A percentile compares a stretch with the other conserved stretches of the same genome.
phyloP scores from a whole-genome alignment of 2,888 invertebrate species.

The Cryptocephalus moraei region DNA sequence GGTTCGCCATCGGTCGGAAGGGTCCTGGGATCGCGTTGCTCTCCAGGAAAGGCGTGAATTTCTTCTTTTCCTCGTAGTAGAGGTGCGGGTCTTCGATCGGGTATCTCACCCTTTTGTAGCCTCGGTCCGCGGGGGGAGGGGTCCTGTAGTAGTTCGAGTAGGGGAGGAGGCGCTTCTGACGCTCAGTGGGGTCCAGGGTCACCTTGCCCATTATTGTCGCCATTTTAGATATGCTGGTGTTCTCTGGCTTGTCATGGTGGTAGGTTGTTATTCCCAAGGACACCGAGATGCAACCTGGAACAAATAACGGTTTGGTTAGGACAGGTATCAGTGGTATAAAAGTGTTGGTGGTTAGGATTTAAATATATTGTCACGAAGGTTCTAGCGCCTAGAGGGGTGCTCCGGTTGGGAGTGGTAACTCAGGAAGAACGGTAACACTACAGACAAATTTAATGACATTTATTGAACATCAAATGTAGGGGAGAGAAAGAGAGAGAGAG shows the following conservation, averaged over 20 bases:
- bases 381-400: too few species aligned
- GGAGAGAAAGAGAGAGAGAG: too few species aligned
- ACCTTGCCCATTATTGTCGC: conserved; percentile 22
- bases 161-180: conserved; percentile 68
- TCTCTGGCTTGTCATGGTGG: conserved; percentile 33
- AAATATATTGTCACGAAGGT: too few species aligned
- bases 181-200: conserved; percentile 41
- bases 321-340: too few species aligned
- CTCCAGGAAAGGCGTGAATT: conserved; percentile 44
- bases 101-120: neutral
- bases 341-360: too few species aligned
- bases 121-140: conserved; percentile 26
- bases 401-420: too few species aligned
- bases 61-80: conserved; percentile 11
- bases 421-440: too few species aligned
- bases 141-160: conserved; percentile 72
- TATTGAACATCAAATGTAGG: too few species aligned
- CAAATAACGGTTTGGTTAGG: too few species aligned
- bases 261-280: conserved; percentile 27
- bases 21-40: conserved; percentile 45
- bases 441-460: too few species aligned
- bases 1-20: conserved; percentile 39
- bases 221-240: conserved; percentile 17
- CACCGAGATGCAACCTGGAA: conserved; percentile 5
- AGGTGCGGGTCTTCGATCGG: neutral